Percentiles rank a stretch among this genome's conserved stretches.
phyloP scores from a whole-genome alignment of 1,140 invertebrate genomes.

The Hydropsyche tenuis region DNA sequence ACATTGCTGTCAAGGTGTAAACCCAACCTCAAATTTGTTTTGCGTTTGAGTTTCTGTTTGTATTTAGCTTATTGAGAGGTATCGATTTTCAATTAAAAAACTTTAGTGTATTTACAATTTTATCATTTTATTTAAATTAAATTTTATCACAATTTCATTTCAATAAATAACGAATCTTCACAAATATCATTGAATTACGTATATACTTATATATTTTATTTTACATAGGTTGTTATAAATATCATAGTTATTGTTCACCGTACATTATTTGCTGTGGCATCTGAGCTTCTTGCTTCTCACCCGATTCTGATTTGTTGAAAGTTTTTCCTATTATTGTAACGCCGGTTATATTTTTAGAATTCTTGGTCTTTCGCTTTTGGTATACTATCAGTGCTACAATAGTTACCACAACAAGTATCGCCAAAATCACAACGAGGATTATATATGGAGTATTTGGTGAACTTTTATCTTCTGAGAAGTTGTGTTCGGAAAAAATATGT shows the following conservation, averaged over 20 bases:
- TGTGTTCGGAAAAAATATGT: not conserved
- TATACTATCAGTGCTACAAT: constrained; percentile 37
- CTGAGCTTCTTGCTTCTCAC: constrained; percentile 1
- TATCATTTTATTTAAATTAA: too few relatives aligned
- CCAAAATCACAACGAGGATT: constrained; percentile 38
- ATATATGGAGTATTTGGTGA: constrained; percentile 38
- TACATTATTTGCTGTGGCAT: constrained; percentile 16
- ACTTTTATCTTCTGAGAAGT: not conserved
- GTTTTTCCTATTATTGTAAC: constrained; percentile 33
- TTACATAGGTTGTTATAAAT: not conserved
- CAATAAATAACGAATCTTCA: too few relatives aligned
- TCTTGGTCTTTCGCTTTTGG: constrained; percentile 22
- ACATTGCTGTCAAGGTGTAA: too few relatives aligned
- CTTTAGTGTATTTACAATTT: not conserved
- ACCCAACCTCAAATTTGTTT: too few relatives aligned
- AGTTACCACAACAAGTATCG: constrained; percentile 40
- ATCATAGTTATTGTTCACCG: not conserved
- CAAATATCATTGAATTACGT: too few relatives aligned
- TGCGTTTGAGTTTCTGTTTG: too few relatives aligned
- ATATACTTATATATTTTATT: not conserved
- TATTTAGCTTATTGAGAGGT: not conserved
- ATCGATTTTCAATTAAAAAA: not conserved
- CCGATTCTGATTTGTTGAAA: constrained; percentile 29
- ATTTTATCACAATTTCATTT: too few relatives aligned
- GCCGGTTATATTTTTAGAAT: constrained; percentile 20